Evolutionary conservation across 2,888 invertebrate species (phyloP), one percentile per base, ranked within the genome.

Genomic region (Eupithecia vulgata): DNA sequence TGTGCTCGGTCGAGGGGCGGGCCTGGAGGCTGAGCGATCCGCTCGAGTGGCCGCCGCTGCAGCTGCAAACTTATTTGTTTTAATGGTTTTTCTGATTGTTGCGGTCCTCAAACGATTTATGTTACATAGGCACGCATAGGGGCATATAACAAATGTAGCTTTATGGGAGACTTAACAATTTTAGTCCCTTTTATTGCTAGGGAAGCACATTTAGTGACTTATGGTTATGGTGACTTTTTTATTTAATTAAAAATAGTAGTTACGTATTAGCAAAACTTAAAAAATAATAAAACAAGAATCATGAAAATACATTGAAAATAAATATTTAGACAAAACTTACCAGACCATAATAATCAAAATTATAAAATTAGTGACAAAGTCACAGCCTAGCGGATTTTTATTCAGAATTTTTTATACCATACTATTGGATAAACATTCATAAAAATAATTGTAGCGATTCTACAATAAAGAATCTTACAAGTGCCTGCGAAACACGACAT

Each of bases 21-120:
- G 90, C 86, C 86, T 74, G 83, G 87, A 89, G 94, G 93, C 92
- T 81, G 92, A 86, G 84, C 92, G 90, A 83, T 85, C 81, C 85
- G 89, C 89, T 89, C 85, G 91, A 91, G 90, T 91, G 91, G 90
- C 76, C 84, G 82, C 82, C 81, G 85, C 85, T 83, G 89, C 94
- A 93, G 93, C 94, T 94, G 94, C 89, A 83, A 79, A 80, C 83
- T 84, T 87, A 90, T 91, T 92, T 93, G 92, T 93, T 91, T 93
- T 93, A 94, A 93, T 93, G 92, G 89, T 87, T 82, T 86, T 82
- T 82, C 81, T 89, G 82, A 90, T 91, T 89, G 91, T 90, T 90
- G 90, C 87, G 88, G 87, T 84, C 85, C 84, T 88, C 85, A 88
- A 77, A 76, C 78, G 77, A 85, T 86, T 84, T 83, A 86, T 85